These are phyloP conservation scores for Melanostoma scalare DNA, from an alignment of 2,888 invertebrate genomes.

Conservation along the genomic window DNA sequence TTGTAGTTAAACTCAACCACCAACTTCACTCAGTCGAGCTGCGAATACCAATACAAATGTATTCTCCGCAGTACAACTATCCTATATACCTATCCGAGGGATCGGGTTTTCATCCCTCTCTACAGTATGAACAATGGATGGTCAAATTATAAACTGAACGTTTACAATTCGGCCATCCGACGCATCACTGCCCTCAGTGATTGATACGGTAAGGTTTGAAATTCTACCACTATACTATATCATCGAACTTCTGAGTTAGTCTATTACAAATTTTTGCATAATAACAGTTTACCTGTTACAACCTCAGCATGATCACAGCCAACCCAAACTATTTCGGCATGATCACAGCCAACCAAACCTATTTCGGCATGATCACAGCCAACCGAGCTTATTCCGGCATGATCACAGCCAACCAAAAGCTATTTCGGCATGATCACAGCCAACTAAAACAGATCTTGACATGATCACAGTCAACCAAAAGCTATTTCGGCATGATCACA, in stretches of 20 bases:
- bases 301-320: slow-evolving; percentile 32
- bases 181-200: slow-evolving; percentile 6
- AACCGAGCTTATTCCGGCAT: neutral
- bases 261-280: neutral
- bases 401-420: neutral
- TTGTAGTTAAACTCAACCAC: neutral
- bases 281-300: neutral
- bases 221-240: neutral
- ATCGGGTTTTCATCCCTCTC: slow-evolving; percentile 4
- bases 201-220: neutral
- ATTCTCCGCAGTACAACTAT: neutral
- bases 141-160: slow-evolving; percentile 1
- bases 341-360: slow-evolving; percentile 4
- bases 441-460: neutral
- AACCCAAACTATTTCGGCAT: neutral
- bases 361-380: slow-evolving; percentile 5
- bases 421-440: slow-evolving; percentile 10
- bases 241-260: neutral
- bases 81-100: slow-evolving; percentile 1
- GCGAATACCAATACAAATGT: slow-evolving; percentile 6
- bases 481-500: neutral
- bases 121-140: neutral
- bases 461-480: slow-evolving; percentile 7
- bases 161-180: slow-evolving; percentile 9
- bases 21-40: slow-evolving; percentile 10